phyloP scores from a whole-genome alignment of 2,113 vertebrate species.

The Origma solitaria region DNA sequence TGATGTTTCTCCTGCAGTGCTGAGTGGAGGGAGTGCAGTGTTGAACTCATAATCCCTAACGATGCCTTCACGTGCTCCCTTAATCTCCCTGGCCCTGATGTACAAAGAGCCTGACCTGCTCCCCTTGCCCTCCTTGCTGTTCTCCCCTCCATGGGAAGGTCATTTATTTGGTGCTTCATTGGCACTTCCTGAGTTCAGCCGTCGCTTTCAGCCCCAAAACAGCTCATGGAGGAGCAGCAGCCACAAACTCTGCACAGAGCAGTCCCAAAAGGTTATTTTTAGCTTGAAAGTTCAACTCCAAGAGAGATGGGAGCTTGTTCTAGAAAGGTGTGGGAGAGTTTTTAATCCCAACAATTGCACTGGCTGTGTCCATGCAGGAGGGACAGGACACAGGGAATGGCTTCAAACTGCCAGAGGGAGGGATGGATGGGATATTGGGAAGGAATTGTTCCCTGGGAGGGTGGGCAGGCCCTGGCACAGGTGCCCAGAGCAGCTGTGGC shows the following conservation, averaged over 20 bases:
- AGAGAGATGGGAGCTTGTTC: background rate
- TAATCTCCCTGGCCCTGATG: constrained; percentile 29
- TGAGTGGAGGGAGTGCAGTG: background rate
- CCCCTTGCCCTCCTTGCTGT: background rate
- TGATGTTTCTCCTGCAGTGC: background rate
- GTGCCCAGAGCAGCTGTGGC: background rate
- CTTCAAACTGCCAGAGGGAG: background rate
- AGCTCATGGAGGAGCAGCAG: background rate
- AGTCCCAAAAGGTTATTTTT: background rate
- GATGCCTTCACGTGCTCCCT: background rate
- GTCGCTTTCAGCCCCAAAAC: background rate
- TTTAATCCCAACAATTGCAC: background rate
- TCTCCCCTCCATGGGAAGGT: background rate
- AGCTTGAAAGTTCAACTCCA: background rate
- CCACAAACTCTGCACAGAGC: background rate
- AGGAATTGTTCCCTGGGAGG: background rate
- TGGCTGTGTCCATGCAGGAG: background rate
- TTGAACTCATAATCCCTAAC: background rate
- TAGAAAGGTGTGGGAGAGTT: background rate
- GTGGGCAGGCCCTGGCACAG: background rate
- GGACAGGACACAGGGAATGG: background rate
- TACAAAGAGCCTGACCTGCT: background rate
- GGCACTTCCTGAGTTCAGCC: background rate
- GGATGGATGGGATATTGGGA: accelerated
- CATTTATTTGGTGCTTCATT: background rate